A percentile compares a stretch with the other conserved stretches of the same genome.
phyloP scores from a whole-genome alignment of 2,888 invertebrate genomes.

The Agrotis segetum region DNA sequence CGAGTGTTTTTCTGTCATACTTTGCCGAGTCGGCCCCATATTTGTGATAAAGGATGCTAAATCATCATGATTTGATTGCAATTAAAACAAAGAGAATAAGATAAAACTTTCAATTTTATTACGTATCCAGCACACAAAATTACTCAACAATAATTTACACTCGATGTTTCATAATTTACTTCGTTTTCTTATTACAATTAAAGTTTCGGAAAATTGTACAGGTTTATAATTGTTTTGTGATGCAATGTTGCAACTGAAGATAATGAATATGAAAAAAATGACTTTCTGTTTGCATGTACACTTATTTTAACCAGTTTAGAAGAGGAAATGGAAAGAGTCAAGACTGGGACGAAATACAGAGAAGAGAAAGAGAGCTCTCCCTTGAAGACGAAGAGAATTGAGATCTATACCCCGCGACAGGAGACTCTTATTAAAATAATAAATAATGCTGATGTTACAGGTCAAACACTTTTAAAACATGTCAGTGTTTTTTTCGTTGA shows the following conservation, averaged over 20 bases:
- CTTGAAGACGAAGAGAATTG: too few relatives aligned
- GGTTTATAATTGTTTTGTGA: constrained; percentile 15
- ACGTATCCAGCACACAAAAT: constrained; percentile 74
- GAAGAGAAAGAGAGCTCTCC: too few relatives aligned
- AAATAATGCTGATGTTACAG: background rate
- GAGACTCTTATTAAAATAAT: too few relatives aligned
- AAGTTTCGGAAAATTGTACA: constrained; percentile 34
- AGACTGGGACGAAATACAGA: too few relatives aligned
- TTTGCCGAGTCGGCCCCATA: background rate
- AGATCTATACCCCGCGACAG: too few relatives aligned
- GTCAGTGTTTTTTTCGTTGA: constrained; percentile 5
- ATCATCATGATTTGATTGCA: background rate
- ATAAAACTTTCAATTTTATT: constrained; percentile 67
- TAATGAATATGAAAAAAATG: constrained; percentile 12
- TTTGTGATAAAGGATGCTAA: background rate
- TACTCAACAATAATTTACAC: constrained; percentile 62
- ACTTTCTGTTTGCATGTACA: background rate
- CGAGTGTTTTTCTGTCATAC: too few relatives aligned
- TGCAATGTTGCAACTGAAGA: constrained; percentile 20
- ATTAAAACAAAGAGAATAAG: constrained; percentile 37
- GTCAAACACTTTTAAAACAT: constrained; percentile 4
- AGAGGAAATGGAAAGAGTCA: too few relatives aligned
- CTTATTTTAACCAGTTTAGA: too few relatives aligned
- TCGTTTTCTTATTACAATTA: constrained; percentile 32
- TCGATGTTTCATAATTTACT: constrained; percentile 37